Evolutionary conservation across 1,140 invertebrate species (phyloP).

Genomic region (Physella acuta): DNA sequence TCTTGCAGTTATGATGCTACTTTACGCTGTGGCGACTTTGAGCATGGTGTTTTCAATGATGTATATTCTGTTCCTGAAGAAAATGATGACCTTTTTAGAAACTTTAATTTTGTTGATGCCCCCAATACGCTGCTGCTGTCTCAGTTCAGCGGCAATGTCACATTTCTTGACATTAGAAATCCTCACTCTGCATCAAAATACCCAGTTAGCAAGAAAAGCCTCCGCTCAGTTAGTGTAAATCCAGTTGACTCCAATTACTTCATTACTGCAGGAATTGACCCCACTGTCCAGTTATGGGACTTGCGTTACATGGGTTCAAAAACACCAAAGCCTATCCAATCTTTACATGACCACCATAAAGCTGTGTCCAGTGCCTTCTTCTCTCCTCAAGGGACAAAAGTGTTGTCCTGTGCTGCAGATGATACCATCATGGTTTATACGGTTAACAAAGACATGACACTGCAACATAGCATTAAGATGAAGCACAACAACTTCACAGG

Average conservation of each 20-base stretch:
- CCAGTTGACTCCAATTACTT: constrained; percentile 41
- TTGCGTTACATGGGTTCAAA: neutral
- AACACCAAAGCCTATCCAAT: constrained; percentile 10
- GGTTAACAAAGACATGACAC: neutral
- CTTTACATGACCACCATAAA: constrained; percentile 8
- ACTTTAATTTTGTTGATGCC: constrained; percentile 41
- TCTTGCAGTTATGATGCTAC: constrained; percentile 51
- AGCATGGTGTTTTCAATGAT: constrained; percentile 45
- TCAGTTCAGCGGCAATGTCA: constrained; percentile 45
- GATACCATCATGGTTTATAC: constrained; percentile 15
- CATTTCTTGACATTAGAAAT: constrained; percentile 44
- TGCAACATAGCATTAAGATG: constrained; percentile 34
- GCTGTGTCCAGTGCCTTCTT: constrained; percentile 22
- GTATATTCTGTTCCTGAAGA: constrained; percentile 33
- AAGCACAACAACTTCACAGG: constrained; percentile 57
- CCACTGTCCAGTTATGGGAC: constrained; percentile 14
- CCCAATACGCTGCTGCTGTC: constrained; percentile 42
- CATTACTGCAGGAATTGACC: constrained; percentile 33
- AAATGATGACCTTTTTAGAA: constrained; percentile 41
- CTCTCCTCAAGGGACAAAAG: constrained; percentile 12
- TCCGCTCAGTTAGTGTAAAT: constrained; percentile 46
- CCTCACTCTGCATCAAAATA: constrained; percentile 39
- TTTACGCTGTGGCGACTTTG: constrained; percentile 43
- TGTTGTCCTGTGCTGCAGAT: constrained; percentile 18
- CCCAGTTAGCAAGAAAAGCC: constrained; percentile 31